Evolutionary conservation across 2,888 invertebrate genomes (phyloP).

Genomic region (Metalampra italica): DNA sequence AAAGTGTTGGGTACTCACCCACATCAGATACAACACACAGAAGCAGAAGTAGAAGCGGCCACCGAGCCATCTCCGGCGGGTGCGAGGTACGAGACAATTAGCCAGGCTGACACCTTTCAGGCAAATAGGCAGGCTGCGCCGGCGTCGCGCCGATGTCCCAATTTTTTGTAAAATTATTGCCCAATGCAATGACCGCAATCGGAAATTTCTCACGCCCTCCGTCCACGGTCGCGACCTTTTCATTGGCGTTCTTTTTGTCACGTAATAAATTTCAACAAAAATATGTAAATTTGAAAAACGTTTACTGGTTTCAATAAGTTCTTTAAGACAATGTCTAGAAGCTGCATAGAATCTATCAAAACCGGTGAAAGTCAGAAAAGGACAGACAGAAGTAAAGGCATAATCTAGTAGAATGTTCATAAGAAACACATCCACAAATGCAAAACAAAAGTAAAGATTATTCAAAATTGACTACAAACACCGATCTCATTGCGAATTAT

Average conservation of each 20-base stretch:
- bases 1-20: constrained; percentile 29
- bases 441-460: no score
- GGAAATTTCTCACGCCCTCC: constrained; percentile 58
- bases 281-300: not conserved
- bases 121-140: constrained; percentile 25
- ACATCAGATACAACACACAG: constrained; percentile 24
- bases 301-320: no score
- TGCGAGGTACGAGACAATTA: not conserved
- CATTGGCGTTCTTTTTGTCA: not conserved
- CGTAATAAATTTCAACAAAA: constrained; percentile 5
- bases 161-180: constrained; percentile 35
- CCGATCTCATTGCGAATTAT: no score
- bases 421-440: no score
- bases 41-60: constrained; percentile 1
- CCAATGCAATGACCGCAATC: constrained; percentile 38
- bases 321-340: no score
- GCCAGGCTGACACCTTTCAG: constrained; percentile 6
- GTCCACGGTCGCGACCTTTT: constrained; percentile 59
- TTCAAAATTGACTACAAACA: no score
- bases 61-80: constrained; percentile 2
- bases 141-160: constrained; percentile 32
- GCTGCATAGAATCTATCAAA: no score
- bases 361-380: no score
- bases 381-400: no score
- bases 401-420: no score